Base-by-base conservation (phyloP, 1,140 invertebrate genomes). In the Diorhabda carinulata region DNA sequence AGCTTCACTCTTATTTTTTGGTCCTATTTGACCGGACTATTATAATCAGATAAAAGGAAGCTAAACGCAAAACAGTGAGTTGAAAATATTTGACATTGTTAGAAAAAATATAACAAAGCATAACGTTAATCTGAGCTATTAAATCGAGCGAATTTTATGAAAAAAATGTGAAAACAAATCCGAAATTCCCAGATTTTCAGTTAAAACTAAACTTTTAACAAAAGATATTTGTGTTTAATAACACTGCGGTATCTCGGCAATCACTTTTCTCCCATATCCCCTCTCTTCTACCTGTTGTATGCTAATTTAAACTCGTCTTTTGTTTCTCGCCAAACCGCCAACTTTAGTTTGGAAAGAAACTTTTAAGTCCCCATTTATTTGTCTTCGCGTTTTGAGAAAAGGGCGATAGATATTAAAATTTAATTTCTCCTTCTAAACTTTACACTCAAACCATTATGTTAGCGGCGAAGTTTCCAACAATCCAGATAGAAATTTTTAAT, bases 381-480 rank as follows among this genome's bases (percentile, higher is more conserved):
- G 66, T 71, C 61, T 61, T 59, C 64, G 59, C 25, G 67, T 45
- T 63, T 57, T n/a, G 58, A 64, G 64, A 65, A 70, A 66, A 67
- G 42, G 63, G 66, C 62, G 63, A 70, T 70, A 70, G 73, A 72
- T 72, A 74, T 74, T 74, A 72, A 74, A 74, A 70, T 74, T 74
- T 74, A 72, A 74, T 74, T 74, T 74, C 60, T 43, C 68, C 43
- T 10, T 60, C 44, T 47, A 40, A 69, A 65, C 68, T 69, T 69
- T 64, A 69, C 68, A 69, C 61, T 57, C 45, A 57, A 59, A 41
- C 57, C 40, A 57, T 64, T 64, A 47, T 44, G 63, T 25, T 10
- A 52, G 42, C 3, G 61, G 58, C 7, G 58, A 60, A 60, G 58
- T 60, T 60, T 60, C 41, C 58, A 60, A 52, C 6, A 52, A 2